Base-by-base conservation (phyloP, 2,113 vertebrate genomes). In the Leptobrachium leishanense region DNA sequence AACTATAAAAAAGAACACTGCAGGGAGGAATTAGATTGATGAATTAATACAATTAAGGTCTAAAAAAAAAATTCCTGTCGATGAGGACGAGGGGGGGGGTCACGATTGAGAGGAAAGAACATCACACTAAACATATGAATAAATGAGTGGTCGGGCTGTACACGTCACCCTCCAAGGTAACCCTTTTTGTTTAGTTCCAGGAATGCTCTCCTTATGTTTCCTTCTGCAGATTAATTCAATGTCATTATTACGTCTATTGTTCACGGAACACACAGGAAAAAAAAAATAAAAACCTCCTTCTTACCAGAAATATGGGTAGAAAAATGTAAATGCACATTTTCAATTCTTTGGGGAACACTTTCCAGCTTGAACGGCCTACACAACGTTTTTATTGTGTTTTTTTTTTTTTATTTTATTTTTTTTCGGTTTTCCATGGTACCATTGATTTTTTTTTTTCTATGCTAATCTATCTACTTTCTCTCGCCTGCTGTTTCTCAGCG, bases 301-400 rank as follows among this genome's bases (percentile, higher is more conserved):
- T 79, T 79, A 79, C 77, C 77, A 79, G 77, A 79, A 79, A 65
- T 79, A 79, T 72, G 69, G 77, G 43, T 54, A 79, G 68, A 79
- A 72, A 77, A 72, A 72, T 79, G 68, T 72, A 79, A 79, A 79
- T 79, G 77, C 40, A 72, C 57, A 43, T 39, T 20, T 8, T 31
- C 43, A 79, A 72, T 54, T 70, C 77, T 65, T 72, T 50, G 64
- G 69, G 77, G 77, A 79, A 68, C 62, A 53, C 77, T 79, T 72
- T 5, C 44, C 7, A 54, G 77, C 62, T 63, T 20, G 59, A 72
- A 66, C 20, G 43, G 67, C 59, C 54, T 63, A 77, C 77, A 72
- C 55, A 59, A 66, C 20, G 68, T 72, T 72, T 10, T 70, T 70
- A n/a, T 46, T 68, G 11, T 68, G 2, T 66, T 68, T 68, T 68